Percentiles rank a stretch among this genome's conserved stretches.
These are phyloP conservation scores for Clepsis dumicolana DNA, from an alignment of 2,888 invertebrate genomes.

Conservation along the genomic window DNA sequence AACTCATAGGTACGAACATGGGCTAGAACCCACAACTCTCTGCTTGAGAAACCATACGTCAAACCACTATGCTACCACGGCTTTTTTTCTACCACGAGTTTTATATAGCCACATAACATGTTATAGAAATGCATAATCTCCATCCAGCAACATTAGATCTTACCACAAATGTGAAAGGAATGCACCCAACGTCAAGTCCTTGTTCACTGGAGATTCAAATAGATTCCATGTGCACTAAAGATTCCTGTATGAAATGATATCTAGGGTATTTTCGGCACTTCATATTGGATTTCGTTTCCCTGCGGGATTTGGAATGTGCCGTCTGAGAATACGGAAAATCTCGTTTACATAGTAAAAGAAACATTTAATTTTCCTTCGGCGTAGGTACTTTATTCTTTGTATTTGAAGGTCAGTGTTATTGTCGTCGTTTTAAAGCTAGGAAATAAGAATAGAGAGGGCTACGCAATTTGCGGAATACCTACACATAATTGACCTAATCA, in stretches of 20 bases:
- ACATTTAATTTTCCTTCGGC: slow-evolving; percentile 20
- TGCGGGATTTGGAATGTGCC: slow-evolving; percentile 34
- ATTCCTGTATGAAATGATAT: slow-evolving; percentile 16
- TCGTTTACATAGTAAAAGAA: slow-evolving; percentile 37
- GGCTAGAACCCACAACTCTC: too few relatives aligned
- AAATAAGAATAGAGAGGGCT: too few relatives aligned
- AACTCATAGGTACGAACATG: too few relatives aligned
- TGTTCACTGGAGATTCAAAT: not conserved
- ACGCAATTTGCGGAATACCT: too few relatives aligned
- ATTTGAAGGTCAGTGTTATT: not conserved
- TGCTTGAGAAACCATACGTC: too few relatives aligned
- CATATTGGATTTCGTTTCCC: slow-evolving; percentile 35
- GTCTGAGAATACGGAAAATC: slow-evolving; percentile 34
- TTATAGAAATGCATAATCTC: too few relatives aligned
- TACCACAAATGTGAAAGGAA: not conserved
- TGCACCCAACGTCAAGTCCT: not conserved
- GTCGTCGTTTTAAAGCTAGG: not conserved
- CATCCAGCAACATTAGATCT: too few relatives aligned
- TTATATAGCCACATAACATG: too few relatives aligned
- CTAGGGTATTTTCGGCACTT: slow-evolving; percentile 28
- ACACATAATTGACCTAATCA: too few relatives aligned
- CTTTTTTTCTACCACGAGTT: too few relatives aligned
- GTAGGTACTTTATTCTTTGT: not conserved
- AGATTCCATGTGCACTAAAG: not conserved
- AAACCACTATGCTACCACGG: too few relatives aligned